Conservation (phyloP, 37 sponge, comb jelly and placozoan species). For the Aphrocallistes beatrix region DNA sequence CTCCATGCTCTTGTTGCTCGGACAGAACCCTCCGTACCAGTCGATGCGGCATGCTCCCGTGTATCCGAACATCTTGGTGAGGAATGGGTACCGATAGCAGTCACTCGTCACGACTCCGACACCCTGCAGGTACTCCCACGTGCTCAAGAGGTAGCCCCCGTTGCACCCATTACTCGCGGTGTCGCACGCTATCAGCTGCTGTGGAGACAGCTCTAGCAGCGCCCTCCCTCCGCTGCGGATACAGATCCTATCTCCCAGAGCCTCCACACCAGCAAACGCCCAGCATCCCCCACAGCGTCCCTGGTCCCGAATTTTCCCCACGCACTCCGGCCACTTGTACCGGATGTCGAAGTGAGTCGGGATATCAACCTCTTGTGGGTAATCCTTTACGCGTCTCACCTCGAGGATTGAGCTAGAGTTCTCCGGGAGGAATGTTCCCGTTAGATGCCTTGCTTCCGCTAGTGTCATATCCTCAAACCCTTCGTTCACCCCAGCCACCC, state of each 20-base stretch:
- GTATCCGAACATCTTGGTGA: background rate
- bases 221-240: background rate
- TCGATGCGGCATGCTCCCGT: background rate
- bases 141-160: background rate
- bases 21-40: background rate
- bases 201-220: background rate
- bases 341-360: slow-evolving; percentile 1
- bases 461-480: background rate
- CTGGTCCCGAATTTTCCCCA: background rate
- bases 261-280: background rate
- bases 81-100: slow-evolving; percentile 13
- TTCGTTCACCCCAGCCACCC: slow-evolving; percentile 11
- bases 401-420: background rate
- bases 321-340: slow-evolving; percentile 14
- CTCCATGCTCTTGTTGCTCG: background rate
- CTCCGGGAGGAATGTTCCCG: background rate
- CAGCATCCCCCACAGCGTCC: slow-evolving; percentile 9
- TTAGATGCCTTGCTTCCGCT: background rate
- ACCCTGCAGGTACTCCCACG: background rate
- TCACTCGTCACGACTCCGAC: background rate
- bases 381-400: background rate
- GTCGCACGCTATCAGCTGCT: slow-evolving; percentile 17
- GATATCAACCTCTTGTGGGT: background rate
- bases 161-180: slow-evolving; percentile 1
- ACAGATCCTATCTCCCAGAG: background rate